Base-by-base conservation (phyloP, 1,140 invertebrate species). In the Andrena cerasifolii region DNA sequence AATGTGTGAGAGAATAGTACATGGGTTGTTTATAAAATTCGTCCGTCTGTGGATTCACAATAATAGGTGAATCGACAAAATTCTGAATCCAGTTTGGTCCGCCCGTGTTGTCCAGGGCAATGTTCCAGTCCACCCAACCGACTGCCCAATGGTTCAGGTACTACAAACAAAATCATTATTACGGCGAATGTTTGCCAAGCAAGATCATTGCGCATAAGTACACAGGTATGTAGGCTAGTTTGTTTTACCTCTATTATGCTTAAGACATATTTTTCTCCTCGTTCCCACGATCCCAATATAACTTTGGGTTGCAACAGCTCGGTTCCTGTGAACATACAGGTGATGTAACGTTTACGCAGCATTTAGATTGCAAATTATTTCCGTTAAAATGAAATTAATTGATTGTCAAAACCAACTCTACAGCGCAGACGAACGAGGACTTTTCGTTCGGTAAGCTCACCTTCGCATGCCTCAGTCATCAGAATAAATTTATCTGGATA, bases 111-210 rank as follows among this genome's bases (percentile, higher is more conserved):
- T 97, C 93, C n/a, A 98, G 90, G 26, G 95, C 96, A 0, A 98
- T 90, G 90, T 98, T 99, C 98, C 98, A 99, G 89, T 99, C 98
- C 6, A 97, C 93, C 97, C 97, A 98, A 4, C 96, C 95, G 87
- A 94, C 94, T 73, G 94, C 93, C 88, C 91, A 95, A 87, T 96
- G 94, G 78, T 95, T 95, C 45, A 97, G 88, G 90, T 96, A 95
- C 94, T 97, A 89, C 0, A 92, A 82, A 47, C 45, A 71, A 54
- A 70, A 33, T 76, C 96, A 90, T 1, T 14, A 78, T n/a, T n/a
- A n/a, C n/a, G n/a, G n/a, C n/a, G n/a, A n/a, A n/a, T n/a, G n/a
- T n/a, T n/a, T n/a, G n/a, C n/a, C n/a, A n/a, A n/a, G n/a, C n/a
- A n/a, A n/a, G 36, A 40, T 40, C 3, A 40, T 5, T 40, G 10